A percentile compares a stretch with the other conserved stretches of the same genome.
These are phyloP conservation scores for Uria lomvia DNA, from an alignment of 2,113 vertebrate species.

Conservation along the genomic window DNA sequence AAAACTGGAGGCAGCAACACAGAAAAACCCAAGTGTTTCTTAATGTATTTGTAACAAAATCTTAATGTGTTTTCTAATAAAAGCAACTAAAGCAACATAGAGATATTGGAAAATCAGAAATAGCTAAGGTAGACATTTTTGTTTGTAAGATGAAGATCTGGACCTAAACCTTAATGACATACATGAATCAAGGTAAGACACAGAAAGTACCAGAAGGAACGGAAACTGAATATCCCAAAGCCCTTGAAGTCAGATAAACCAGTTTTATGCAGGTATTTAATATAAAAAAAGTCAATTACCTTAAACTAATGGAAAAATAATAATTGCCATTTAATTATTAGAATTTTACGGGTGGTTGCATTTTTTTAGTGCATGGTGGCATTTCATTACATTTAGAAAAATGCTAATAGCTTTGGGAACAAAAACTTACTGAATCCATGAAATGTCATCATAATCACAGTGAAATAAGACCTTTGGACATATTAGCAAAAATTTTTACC, in stretches of 20 bases:
- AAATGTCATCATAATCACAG: neutral
- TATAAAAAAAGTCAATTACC: neutral
- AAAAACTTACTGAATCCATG: neutral
- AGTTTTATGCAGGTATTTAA: neutral
- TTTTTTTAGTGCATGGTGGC: neutral
- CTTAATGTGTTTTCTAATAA: neutral
- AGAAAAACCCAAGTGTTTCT: neutral
- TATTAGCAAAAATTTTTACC: neutral
- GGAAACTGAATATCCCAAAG: neutral
- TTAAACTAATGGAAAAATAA: neutral
- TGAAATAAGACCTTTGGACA: neutral
- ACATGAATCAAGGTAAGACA: neutral
- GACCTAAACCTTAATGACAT: neutral
- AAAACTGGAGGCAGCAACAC: neutral
- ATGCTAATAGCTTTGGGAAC: neutral
- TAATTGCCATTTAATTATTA: neutral
- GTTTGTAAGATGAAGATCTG: neutral
- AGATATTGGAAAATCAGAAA: neutral
- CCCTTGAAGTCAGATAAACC: neutral
- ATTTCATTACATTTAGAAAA: neutral
- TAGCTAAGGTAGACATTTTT: neutral
- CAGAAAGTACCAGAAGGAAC: neutral
- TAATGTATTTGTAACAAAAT: neutral
- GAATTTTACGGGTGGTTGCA: neutral
- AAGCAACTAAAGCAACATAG: neutral